Base-by-base conservation (phyloP, 2,797 vertebrate genomes). In the Sebastes minor region DNA sequence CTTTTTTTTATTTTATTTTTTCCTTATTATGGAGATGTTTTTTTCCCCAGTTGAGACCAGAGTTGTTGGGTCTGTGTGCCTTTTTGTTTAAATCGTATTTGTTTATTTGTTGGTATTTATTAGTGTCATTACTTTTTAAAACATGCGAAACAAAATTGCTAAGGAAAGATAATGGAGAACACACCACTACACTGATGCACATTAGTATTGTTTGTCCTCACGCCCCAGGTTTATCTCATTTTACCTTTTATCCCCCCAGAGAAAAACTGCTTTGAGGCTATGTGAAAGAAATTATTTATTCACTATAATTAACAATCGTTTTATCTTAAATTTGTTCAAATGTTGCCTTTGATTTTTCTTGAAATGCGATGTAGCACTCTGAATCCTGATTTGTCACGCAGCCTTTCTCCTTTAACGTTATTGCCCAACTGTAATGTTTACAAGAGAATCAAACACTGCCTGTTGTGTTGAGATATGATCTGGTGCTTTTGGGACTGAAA, bases 371-470 rank as follows among this genome's bases (percentile, higher is more conserved):
- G 60, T 65, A 78, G 63, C 71, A 57, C 55, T 64, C 60, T 82
- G 71, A 81, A 32, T 76, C 59, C 63, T 64, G 55, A 65, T 61
- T 76, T 60, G 46, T 85, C 27, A 27, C 79, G 64, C 73, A 83
- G 70, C 77, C 82, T 84, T 74, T 49, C 63, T 85, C 78, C 84
- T 76, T 20, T 69, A 79, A 61, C 70, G 18, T 59, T 74, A 57
- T 79, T 57, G 18, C 53, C 82, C 86, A 69, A 65, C 65, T 82
- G 74, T 73, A 68, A 87, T 84, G 90, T 93, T 94, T 92, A 93
- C 92, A 92, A 79, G 59, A 80, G 30, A 86, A 87, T 86, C 56
- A 79, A 90, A 86, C 88, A 92, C 90, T 92, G 90, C 92, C 93
- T 88, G 72, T 70, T 87, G 80, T 87, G 84, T 56, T 75, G 55